Conservation (phyloP, 2,888 invertebrate species). For the Globia sparganii region DNA sequence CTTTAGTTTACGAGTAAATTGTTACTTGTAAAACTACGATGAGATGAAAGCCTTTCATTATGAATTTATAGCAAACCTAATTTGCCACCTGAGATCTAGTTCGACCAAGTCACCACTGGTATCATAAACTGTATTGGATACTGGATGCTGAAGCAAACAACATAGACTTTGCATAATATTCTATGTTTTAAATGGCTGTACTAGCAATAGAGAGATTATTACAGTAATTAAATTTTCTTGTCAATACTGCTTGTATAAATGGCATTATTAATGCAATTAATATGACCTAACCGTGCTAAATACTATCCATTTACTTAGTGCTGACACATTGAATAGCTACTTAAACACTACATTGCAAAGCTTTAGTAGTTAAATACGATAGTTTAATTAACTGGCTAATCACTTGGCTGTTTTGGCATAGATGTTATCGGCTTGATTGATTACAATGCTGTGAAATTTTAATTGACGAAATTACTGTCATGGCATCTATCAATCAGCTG, state of each 20-base stretch:
- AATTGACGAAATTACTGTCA: slow-evolving; percentile 50
- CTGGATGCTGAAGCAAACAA: neutral
- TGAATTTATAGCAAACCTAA: neutral
- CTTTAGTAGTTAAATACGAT: slow-evolving; percentile 30
- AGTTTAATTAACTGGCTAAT: slow-evolving; percentile 29
- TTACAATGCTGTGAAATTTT: slow-evolving; percentile 42
- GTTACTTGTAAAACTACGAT: neutral
- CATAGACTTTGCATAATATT: slow-evolving; percentile 19
- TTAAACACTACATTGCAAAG: slow-evolving; percentile 26
- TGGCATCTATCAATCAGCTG: slow-evolving; percentile 45
- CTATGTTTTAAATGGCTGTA: slow-evolving; percentile 27
- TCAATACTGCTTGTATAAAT: slow-evolving; percentile 26
- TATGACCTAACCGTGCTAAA: slow-evolving; percentile 29
- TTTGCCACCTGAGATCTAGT: neutral
- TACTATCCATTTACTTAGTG: slow-evolving; percentile 27
- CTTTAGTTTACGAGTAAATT: neutral
- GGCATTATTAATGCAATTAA: slow-evolving; percentile 50
- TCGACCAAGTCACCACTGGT: neutral
- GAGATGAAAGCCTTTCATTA: neutral
- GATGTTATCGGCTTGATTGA: slow-evolving; percentile 43
- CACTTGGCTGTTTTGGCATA: slow-evolving; percentile 40
- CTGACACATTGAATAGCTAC: slow-evolving; percentile 27
- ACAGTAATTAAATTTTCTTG: slow-evolving; percentile 33
- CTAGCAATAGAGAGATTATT: slow-evolving; percentile 28
- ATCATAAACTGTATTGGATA: slow-evolving; percentile 8